These are phyloP conservation scores for Aspidiotus rigidus DNA, from an alignment of 2,888 invertebrate genomes.

Conservation along the genomic window DNA sequence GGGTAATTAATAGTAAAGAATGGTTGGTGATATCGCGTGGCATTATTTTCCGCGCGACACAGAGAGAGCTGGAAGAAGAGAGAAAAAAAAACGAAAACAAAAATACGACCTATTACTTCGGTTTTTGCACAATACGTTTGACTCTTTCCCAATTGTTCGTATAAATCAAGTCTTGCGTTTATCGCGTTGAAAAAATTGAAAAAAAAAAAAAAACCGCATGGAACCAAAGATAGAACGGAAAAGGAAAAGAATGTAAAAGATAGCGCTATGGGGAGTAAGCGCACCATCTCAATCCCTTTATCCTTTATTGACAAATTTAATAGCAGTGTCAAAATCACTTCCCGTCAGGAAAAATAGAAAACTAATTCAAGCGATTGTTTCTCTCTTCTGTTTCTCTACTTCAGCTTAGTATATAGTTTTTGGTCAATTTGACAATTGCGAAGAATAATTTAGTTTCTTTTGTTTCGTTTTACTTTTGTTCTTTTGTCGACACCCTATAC, in stretches of 20 bases:
- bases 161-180: not conserved
- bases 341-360: conserved; percentile 4
- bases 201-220: not conserved
- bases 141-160: not conserved
- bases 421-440: conserved; percentile 27
- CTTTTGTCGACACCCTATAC: conserved; percentile 1
- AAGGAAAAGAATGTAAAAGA: too few species aligned
- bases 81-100: not conserved
- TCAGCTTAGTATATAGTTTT: not conserved
- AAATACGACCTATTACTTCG: not conserved
- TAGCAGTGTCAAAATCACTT: conserved; percentile 14
- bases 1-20: not conserved
- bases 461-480: conserved; percentile 18
- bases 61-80: too few species aligned
- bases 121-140: not conserved
- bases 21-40: not conserved
- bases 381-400: not conserved
- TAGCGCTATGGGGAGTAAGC: too few species aligned
- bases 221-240: too few species aligned
- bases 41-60: too few species aligned
- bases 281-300: not conserved
- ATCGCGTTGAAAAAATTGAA: not conserved
- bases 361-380: conserved; percentile 5
- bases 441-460: conserved; percentile 18
- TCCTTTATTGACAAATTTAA: conserved; percentile 14